These are phyloP conservation scores for Alcis repandata DNA, from an alignment of 2,888 invertebrate species.

Conservation along the genomic window DNA sequence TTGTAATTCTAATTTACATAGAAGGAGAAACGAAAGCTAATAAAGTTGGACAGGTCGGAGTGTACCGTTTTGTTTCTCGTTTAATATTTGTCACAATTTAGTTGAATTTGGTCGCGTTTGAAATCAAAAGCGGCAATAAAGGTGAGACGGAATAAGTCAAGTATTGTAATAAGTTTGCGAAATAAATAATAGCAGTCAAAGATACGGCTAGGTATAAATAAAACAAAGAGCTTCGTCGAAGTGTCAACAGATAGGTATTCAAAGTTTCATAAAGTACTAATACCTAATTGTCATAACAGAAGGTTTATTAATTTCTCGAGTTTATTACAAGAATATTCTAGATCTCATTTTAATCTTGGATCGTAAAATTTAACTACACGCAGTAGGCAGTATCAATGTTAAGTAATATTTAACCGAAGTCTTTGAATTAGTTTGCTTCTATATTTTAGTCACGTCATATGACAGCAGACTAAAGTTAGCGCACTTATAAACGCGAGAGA, in stretches of 20 bases:
- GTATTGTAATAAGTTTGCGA: background rate
- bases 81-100: constrained; percentile 39
- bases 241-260: background rate
- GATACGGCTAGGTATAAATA: background rate
- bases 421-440: too few species aligned
- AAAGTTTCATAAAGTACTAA: background rate
- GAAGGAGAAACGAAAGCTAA: constrained; percentile 41
- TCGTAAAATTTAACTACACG: too few species aligned
- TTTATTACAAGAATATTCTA: too few species aligned
- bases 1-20: constrained; percentile 39
- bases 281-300: too few species aligned
- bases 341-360: too few species aligned
- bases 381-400: too few species aligned
- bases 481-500: too few species aligned
- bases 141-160: constrained; percentile 2
- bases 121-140: constrained; percentile 26
- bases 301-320: too few species aligned
- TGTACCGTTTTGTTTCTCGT: constrained; percentile 33
- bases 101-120: constrained; percentile 17
- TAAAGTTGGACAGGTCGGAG: constrained; percentile 39
- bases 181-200: background rate
- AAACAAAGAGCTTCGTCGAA: background rate
- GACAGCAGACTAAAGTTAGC: too few species aligned
- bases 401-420: too few species aligned
- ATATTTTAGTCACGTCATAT: too few species aligned